These are phyloP conservation scores for Dexiosoma caninum DNA, from an alignment of 2,888 invertebrate species.

Conservation along the genomic window DNA sequence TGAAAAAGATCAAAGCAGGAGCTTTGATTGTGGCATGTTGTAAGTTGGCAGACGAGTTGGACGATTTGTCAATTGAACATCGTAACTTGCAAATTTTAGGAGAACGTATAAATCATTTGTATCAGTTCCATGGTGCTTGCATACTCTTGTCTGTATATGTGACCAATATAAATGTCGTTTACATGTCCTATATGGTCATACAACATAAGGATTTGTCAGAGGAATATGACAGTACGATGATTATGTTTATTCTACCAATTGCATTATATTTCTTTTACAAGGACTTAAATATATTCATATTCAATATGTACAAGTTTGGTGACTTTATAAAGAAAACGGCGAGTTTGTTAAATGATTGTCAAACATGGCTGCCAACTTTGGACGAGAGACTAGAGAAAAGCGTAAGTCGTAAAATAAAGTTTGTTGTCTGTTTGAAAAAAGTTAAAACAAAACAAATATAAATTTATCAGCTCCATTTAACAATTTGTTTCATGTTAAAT, in stretches of 20 bases:
- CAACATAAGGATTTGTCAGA: not conserved
- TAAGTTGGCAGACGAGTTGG: constrained; percentile 31
- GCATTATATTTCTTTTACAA: not conserved
- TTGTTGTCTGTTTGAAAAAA: too few species aligned
- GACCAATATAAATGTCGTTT: constrained; percentile 38
- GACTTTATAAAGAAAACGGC: not conserved
- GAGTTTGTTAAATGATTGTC: constrained; percentile 3
- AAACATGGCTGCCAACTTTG: constrained; percentile 13
- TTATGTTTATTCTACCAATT: not conserved
- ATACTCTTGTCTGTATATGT: constrained; percentile 21
- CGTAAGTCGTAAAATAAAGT: constrained; percentile 23
- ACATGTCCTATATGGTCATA: constrained; percentile 6
- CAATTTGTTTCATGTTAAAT: too few species aligned
- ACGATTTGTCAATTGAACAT: constrained; percentile 25
- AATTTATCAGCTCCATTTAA: too few species aligned
- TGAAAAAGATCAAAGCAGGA: not conserved
- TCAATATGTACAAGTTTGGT: constrained; percentile 1
- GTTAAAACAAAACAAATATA: too few species aligned
- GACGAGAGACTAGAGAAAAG: constrained; percentile 33
- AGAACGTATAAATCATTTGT: constrained; percentile 23
- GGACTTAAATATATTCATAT: not conserved
- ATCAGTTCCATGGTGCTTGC: constrained; percentile 33
- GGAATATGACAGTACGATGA: not conserved
- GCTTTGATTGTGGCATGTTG: constrained; percentile 13
- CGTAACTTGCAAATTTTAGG: constrained; percentile 10